Conservation (phyloP, 2,888 invertebrate genomes). For the Ceramica pisi region DNA sequence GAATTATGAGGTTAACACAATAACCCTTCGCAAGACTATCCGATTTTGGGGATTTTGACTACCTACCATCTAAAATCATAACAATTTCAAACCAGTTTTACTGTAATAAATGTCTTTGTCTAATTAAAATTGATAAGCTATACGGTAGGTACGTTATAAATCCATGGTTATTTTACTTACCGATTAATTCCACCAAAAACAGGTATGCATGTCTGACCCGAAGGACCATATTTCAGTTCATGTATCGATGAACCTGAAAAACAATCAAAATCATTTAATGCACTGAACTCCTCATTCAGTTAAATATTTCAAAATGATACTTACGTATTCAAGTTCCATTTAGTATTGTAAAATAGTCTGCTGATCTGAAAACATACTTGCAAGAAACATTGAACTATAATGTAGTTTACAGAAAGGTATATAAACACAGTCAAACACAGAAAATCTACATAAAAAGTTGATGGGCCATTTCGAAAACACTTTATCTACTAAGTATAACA, state of each 20-base stretch:
- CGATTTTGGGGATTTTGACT: too few species aligned
- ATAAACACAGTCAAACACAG: not conserved
- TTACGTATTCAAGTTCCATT: conserved; percentile 14
- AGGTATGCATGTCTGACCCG: too few species aligned
- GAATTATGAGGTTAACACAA: too few species aligned
- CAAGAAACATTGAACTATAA: conserved; percentile 33
- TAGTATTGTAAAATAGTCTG: not conserved
- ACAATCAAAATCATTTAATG: not conserved
- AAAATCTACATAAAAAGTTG: not conserved
- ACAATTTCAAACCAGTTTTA: too few species aligned
- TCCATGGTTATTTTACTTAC: too few species aligned
- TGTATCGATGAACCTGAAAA: conserved; percentile 23
- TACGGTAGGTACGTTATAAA: too few species aligned
- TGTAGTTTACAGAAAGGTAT: not conserved
- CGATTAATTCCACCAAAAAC: too few species aligned
- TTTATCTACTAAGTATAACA: too few species aligned
- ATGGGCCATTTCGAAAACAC: conserved; percentile 56
- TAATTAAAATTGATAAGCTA: too few species aligned
- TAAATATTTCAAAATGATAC: not conserved
- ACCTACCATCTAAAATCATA: too few species aligned
- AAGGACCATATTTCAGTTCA: not conserved
- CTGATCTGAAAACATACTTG: conserved; percentile 58
- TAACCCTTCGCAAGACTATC: too few species aligned
- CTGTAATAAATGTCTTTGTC: too few species aligned
- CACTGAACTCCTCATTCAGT: not conserved